These are phyloP conservation scores for Podarcis lilfordi DNA, from an alignment of 2,797 vertebrate species.

Conservation along the genomic window DNA sequence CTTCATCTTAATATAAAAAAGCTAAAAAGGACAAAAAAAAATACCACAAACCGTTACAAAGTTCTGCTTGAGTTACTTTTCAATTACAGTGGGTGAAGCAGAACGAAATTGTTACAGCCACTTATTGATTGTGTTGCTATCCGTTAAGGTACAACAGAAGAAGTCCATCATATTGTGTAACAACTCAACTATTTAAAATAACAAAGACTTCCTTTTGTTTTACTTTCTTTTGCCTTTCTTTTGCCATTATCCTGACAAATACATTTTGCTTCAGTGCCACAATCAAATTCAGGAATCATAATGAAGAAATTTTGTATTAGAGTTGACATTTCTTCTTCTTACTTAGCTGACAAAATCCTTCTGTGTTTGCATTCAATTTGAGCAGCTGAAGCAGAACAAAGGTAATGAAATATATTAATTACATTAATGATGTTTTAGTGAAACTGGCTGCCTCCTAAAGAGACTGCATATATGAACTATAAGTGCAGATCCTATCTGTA, in stretches of 20 bases:
- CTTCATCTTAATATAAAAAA: slow-evolving; percentile 78
- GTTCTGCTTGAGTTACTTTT: slow-evolving; percentile 92
- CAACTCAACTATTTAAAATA: slow-evolving; percentile 88
- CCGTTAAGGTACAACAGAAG: slow-evolving; percentile 88
- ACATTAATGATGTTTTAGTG: slow-evolving; percentile 80
- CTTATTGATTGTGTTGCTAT: slow-evolving; percentile 91
- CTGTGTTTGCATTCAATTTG: slow-evolving; percentile 69
- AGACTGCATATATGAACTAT: slow-evolving; percentile 55
- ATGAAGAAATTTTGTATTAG: slow-evolving; percentile 64
- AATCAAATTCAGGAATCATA: slow-evolving; percentile 71
- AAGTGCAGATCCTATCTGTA: slow-evolving; percentile 61
- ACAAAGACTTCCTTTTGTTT: slow-evolving; percentile 86
- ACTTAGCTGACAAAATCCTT: slow-evolving; percentile 65
- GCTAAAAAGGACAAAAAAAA: slow-evolving; percentile 58
- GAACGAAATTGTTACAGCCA: slow-evolving; percentile 91
- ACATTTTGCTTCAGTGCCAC: slow-evolving; percentile 56
- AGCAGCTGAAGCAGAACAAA: slow-evolving; percentile 79
- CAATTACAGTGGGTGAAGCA: slow-evolving; percentile 89
- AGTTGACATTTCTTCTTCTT: slow-evolving; percentile 66
- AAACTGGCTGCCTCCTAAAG: slow-evolving; percentile 72
- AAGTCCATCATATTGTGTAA: slow-evolving; percentile 89
- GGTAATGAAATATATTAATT: slow-evolving; percentile 84
- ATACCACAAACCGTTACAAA: slow-evolving; percentile 73
- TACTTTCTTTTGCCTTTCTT: slow-evolving; percentile 62
- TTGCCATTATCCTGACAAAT: slow-evolving; percentile 67